phyloP scores from a whole-genome alignment of 1,140 invertebrate genomes.

The Cyclargus thomasi region DNA sequence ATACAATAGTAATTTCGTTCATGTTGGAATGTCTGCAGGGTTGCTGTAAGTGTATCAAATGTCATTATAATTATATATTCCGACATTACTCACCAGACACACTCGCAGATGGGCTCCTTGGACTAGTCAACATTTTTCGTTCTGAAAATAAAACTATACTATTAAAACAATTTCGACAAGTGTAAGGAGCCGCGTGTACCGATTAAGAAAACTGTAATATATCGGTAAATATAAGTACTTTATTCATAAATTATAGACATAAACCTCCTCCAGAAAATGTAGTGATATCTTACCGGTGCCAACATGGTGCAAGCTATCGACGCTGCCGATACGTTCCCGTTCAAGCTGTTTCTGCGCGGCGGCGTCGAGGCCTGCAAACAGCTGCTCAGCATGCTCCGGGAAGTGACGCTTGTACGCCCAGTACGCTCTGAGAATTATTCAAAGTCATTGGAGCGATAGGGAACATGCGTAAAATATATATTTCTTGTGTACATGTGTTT shows the following conservation, averaged over 20 bases:
- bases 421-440: constrained; percentile 81
- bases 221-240: too few relatives aligned
- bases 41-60: neutral
- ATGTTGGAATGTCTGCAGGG: neutral
- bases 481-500: too few relatives aligned
- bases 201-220: too few relatives aligned
- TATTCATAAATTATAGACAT: too few relatives aligned
- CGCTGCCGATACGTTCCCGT: constrained; percentile 72
- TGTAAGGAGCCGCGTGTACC: too few relatives aligned
- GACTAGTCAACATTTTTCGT: constrained; percentile 55
- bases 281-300: constrained; percentile 41
- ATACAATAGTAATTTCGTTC: too few relatives aligned
- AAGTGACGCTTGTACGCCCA: constrained; percentile 94
- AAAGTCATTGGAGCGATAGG: too few relatives aligned
- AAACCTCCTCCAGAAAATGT: too few relatives aligned
- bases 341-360: constrained; percentile 90
- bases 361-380: constrained; percentile 89
- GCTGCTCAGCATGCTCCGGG: constrained; percentile 89
- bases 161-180: too few relatives aligned
- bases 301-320: constrained; percentile 61
- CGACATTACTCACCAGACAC: constrained; percentile 54
- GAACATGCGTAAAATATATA: too few relatives aligned
- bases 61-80: neutral
- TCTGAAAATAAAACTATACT: constrained; percentile 44
- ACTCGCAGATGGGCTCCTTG: constrained; percentile 64